Base-by-base conservation (phyloP, 2,797 vertebrate genomes). In the Poecilia velifera region DNA sequence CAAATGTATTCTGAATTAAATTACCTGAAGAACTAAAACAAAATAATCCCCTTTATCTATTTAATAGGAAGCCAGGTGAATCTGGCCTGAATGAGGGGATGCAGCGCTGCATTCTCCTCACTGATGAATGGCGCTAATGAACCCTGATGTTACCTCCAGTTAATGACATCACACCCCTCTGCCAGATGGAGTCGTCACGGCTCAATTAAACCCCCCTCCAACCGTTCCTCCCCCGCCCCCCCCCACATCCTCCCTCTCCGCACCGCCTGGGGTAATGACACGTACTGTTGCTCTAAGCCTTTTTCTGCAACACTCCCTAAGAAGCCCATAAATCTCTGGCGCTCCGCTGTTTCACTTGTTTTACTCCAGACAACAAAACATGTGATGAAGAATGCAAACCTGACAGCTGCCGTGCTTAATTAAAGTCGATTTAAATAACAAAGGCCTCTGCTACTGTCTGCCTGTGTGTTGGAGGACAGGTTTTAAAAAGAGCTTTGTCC, bases 101-200 rank as follows among this genome's bases (percentile, higher is more conserved):
- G 87, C 59, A 82, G 22, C 49, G 82, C 76, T 76, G 76, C 34
- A 66, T 86, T 59, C 71, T 86, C 85, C 82, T 92, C 91, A 68
- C 79, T 85, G 85, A 82, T 84, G 83, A 90, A 83, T 91, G 86
- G 88, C 84, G 84, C 84, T 90, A 89, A 72, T 86, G 87, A 84
- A 88, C 83, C 86, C 84, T 74, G 80, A 87, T 77, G 85, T 88
- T 81, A 81, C 80, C 79, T 91, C 83, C 79, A 46, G 49, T 87
- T 91, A 94, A 95, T 90, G 92, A 81, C 89, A 77, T 87, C 47
- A 1, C 66, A 45, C 86, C 88, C 82, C 59, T 16, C 46, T 59
- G 86, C 90, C 94, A 95, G 94, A 95, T 94, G 95, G 93, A 89
- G 84, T 87, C 64, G 53, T 84, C 77, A 84, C 76, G 41, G 88